A percentile compares a stretch with the other conserved stretches of the same genome.
phyloP scores from a whole-genome alignment of 2,113 vertebrate genomes.

The Cyphomyrus discorhynchus region DNA sequence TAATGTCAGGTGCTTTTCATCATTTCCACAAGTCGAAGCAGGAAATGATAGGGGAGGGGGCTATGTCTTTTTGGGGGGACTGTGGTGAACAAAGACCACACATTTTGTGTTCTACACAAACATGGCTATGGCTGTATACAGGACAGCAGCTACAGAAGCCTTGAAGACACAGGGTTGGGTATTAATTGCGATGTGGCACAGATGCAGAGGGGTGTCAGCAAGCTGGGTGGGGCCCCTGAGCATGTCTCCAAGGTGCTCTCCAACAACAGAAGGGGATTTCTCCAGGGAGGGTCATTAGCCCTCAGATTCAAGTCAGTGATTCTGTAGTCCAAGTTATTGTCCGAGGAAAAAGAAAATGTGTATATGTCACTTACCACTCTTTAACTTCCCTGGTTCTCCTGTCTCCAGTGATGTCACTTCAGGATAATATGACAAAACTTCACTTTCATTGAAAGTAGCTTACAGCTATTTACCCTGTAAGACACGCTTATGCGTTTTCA shows the following conservation, averaged over 20 bases:
- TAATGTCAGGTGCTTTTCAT: background rate
- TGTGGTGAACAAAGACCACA: background rate
- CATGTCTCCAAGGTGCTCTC: constrained; percentile 65
- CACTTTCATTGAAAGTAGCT: constrained; percentile 17
- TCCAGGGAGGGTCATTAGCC: constrained; percentile 89
- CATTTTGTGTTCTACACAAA: background rate
- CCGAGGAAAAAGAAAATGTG: constrained; percentile 61
- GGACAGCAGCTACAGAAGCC: background rate
- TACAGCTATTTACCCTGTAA: background rate
- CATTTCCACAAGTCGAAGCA: background rate
- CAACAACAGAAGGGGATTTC: constrained; percentile 84
- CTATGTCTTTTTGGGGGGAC: background rate
- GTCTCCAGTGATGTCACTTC: constrained; percentile 61
- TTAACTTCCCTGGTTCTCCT: constrained; percentile 60
- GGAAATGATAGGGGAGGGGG: background rate
- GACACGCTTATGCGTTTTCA: background rate
- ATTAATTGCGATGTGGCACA: background rate
- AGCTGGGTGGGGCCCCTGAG: background rate
- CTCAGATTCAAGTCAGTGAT: constrained; percentile 93
- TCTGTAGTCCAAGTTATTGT: constrained; percentile 81
- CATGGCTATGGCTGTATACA: background rate
- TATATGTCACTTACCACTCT: constrained; percentile 38
- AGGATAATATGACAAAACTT: constrained; percentile 48
- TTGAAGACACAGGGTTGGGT: background rate
- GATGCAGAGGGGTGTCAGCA: background rate